phyloP scores from a whole-genome alignment of 2,888 invertebrate genomes.

The Microplitis manilae region DNA sequence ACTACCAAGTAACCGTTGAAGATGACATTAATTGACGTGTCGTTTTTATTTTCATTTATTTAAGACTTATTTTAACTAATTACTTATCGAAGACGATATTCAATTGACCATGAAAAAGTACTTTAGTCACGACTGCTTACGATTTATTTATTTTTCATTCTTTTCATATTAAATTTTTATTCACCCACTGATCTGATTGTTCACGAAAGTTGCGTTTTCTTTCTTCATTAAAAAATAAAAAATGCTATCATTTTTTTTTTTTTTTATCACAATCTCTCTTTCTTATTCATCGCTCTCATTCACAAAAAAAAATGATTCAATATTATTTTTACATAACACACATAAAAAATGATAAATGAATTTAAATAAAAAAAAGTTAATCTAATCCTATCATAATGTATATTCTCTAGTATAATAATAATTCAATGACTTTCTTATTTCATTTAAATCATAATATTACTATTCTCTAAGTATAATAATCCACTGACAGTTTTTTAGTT shows the following conservation, averaged over 20 bases:
- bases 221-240: conserved; percentile 42
- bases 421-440: conserved; percentile 34
- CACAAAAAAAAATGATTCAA: conserved; percentile 18
- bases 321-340: background rate
- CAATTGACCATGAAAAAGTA: background rate
- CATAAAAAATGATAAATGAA: background rate
- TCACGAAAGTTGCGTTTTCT: conserved; percentile 10
- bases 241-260: conserved; percentile 45
- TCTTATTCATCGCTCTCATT: conserved; percentile 22
- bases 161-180: conserved; percentile 24
- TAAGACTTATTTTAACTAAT: background rate
- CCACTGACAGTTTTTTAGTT: background rate
- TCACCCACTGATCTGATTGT: conserved; percentile 52
- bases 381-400: background rate
- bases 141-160: background rate
- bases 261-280: conserved; percentile 39
- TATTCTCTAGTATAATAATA: background rate
- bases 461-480: background rate
- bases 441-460: background rate
- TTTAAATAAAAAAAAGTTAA: background rate
- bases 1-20: background rate
- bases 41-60: background rate
- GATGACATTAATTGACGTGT: background rate
- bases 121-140: background rate
- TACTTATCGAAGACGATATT: background rate